These are phyloP conservation scores for Cottoperca gobio DNA, from an alignment of 2,797 vertebrate genomes.

Conservation along the genomic window DNA sequence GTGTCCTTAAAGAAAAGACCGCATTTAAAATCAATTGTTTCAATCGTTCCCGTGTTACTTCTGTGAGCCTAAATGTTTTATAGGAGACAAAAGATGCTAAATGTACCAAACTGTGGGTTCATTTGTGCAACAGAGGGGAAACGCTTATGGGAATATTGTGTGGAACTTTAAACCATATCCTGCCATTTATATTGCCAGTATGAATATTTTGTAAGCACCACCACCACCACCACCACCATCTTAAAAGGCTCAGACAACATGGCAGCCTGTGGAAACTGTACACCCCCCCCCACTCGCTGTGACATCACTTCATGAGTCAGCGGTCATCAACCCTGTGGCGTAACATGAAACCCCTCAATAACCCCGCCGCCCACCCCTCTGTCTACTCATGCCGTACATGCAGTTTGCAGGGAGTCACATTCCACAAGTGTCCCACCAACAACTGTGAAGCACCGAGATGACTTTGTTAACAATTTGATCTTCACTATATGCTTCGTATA, in stretches of 20 bases:
- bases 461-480: conserved; percentile 14
- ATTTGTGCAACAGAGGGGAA: too few species aligned
- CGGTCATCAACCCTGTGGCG: conserved; percentile 33
- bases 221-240: conserved; percentile 32
- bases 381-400: conserved; percentile 45
- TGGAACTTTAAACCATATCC: too few species aligned
- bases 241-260: conserved; percentile 63
- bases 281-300: conserved; percentile 50
- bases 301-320: conserved; percentile 84
- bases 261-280: conserved; percentile 63
- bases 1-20: too few species aligned
- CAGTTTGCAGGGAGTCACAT: conserved; percentile 48
- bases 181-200: too few species aligned
- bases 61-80: too few species aligned
- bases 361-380: not conserved
- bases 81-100: too few species aligned
- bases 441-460: conserved; percentile 2
- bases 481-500: too few species aligned
- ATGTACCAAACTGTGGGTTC: too few species aligned
- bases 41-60: too few species aligned
- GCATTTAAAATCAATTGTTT: too few species aligned
- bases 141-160: too few species aligned
- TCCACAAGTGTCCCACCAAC: conserved; percentile 42
- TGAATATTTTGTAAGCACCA: too few species aligned
- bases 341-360: conserved; percentile 65